Percentiles rank a stretch among this genome's conserved stretches.
These are phyloP conservation scores for Leptinotarsa juncta DNA, from an alignment of 2,888 invertebrate species.

Conservation along the genomic window DNA sequence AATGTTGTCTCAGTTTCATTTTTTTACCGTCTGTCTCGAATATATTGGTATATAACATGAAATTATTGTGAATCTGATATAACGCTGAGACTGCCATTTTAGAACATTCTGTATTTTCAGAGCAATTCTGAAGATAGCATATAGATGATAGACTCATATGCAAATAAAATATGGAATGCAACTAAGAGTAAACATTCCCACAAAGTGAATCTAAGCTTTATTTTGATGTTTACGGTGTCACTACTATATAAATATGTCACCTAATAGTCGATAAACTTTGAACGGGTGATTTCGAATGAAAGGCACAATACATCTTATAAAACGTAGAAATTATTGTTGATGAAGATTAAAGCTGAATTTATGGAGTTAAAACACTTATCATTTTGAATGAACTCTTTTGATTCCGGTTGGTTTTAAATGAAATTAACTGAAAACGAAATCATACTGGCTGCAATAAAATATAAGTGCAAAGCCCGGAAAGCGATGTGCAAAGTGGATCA, in stretches of 20 bases:
- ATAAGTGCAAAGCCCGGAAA: not conserved
- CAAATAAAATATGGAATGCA: not conserved
- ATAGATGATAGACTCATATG: no score
- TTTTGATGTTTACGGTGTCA: constrained; percentile 16
- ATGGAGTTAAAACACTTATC: not conserved
- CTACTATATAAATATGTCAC: constrained; percentile 12
- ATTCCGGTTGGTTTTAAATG: constrained; percentile 1
- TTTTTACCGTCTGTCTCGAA: no score
- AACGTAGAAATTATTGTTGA: constrained; percentile 4
- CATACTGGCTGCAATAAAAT: not conserved
- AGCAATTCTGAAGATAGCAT: no score
- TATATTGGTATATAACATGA: no score
- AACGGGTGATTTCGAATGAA: constrained; percentile 14
- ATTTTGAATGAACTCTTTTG: not conserved
- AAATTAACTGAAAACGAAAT: constrained; percentile 13
- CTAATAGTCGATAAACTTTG: constrained; percentile 14
- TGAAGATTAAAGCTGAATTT: constrained; percentile 1
- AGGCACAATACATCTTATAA: not conserved
- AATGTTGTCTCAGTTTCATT: no score
- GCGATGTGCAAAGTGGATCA: not conserved
- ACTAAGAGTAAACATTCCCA: not conserved
- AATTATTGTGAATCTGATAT: no score
- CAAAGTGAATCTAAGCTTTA: not conserved
- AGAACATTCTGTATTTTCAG: no score
- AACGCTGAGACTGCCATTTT: no score